Conservation (phyloP, 2,113 vertebrate species). For the Promerops cafer region DNA sequence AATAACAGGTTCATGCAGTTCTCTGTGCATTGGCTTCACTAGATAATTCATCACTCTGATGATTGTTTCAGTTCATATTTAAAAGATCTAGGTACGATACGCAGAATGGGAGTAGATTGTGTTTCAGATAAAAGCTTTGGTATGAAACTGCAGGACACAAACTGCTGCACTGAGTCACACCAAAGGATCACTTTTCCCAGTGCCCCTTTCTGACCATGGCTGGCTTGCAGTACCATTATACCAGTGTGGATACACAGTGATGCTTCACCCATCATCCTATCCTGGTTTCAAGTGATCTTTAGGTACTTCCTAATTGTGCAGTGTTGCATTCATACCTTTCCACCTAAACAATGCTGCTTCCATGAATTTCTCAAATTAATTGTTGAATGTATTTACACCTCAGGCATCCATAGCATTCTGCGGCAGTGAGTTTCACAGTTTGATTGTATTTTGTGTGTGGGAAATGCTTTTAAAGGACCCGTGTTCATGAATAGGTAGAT, state of each 20-base stretch:
- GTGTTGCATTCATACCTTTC: not conserved
- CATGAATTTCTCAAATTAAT: not conserved
- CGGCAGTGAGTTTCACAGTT: not conserved
- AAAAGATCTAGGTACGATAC: not conserved
- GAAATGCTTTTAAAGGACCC: not conserved
- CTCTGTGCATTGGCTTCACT: not conserved
- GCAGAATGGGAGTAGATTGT: not conserved
- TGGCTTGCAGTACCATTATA: not conserved
- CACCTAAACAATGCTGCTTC: not conserved
- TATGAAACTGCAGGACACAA: not conserved
- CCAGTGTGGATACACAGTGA: not conserved
- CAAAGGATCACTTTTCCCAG: not conserved
- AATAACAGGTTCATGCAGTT: not conserved
- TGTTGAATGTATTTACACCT: not conserved
- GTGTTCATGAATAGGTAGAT: not conserved
- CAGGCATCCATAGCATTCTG: not conserved
- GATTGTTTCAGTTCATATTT: not conserved
- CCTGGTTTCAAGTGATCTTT: not conserved
- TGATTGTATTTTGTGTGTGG: not conserved
- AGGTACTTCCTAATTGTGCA: not conserved
- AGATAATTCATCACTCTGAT: not conserved
- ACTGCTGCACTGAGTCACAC: not conserved
- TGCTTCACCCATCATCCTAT: not conserved
- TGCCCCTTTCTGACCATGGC: not conserved
- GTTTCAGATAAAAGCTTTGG: not conserved